These are phyloP conservation scores for Anthonomus grandis DNA, from an alignment of 1,140 invertebrate genomes.

Conservation along the genomic window DNA sequence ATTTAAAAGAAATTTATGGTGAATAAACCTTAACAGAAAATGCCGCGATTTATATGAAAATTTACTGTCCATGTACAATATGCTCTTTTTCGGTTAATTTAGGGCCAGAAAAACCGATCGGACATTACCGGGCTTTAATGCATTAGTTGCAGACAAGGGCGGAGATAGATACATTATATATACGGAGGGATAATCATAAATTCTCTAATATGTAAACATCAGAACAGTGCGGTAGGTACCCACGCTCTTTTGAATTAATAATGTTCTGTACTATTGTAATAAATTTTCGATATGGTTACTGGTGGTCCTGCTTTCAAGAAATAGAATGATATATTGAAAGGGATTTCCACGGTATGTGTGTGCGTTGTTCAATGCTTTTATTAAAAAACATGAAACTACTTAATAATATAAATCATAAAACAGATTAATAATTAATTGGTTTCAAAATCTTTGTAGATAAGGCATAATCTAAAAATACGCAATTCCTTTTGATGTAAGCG, in stretches of 20 bases:
- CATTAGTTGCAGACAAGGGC: slow-evolving; percentile 1
- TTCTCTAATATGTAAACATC: neutral
- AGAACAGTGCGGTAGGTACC: too few species aligned
- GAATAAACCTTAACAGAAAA: too few species aligned
- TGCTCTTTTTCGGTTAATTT: slow-evolving; percentile 6
- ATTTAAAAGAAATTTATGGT: too few species aligned
- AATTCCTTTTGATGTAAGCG: neutral
- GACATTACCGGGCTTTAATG: slow-evolving; percentile 3
- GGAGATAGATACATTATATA: neutral
- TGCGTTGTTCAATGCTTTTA: too few species aligned
- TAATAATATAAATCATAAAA: too few species aligned
- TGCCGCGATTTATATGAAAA: slow-evolving; percentile 20
- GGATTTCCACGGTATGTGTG: too few species aligned
- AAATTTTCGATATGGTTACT: too few species aligned
- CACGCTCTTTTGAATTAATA: too few species aligned
- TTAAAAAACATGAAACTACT: too few species aligned
- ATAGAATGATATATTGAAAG: too few species aligned
- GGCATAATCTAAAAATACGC: neutral
- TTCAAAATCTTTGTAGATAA: neutral
- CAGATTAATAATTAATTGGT: neutral
- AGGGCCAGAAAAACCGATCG: neutral
- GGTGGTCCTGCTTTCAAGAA: too few species aligned
- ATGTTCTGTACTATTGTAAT: too few species aligned
- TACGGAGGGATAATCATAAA: neutral
- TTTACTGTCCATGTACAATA: slow-evolving; percentile 1